phyloP scores from a whole-genome alignment of 2,888 invertebrate species.

The Leptinotarsa rubiginosa region DNA sequence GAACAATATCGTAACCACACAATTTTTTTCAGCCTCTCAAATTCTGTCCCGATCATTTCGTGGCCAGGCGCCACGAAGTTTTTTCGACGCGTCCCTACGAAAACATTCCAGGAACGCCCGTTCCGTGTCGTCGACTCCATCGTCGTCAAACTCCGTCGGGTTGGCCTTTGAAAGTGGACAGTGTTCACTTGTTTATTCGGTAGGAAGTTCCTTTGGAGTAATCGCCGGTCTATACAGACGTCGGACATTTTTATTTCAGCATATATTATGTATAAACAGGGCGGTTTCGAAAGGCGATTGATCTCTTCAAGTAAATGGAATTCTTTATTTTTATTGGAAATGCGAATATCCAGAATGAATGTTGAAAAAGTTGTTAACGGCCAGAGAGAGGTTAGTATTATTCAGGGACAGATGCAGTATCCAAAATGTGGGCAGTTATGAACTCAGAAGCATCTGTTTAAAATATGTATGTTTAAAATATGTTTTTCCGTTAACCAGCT shows the following conservation, averaged over 20 bases:
- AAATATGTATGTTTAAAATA: too few species aligned
- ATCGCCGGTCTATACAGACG: neutral
- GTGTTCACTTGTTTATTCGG: constrained; percentile 36
- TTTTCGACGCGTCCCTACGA: constrained; percentile 27
- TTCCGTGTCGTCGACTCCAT: constrained; percentile 32
- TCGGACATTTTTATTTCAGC: constrained; percentile 16
- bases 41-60: neutral
- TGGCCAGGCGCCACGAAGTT: constrained; percentile 21
- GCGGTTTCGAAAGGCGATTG: neutral
- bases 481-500: too few species aligned
- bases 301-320: constrained; percentile 2
- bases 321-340: neutral
- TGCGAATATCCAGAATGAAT: neutral
- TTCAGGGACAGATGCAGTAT: too few species aligned
- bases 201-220: constrained; percentile 28
- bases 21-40: neutral
- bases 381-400: too few species aligned
- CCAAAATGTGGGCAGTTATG: too few species aligned
- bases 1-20: too few species aligned
- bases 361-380: neutral
- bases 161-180: constrained; percentile 31
- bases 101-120: constrained; percentile 33
- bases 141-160: constrained; percentile 23
- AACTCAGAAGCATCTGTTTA: too few species aligned
- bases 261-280: constrained; percentile 20